Percentiles rank a stretch among this genome's conserved stretches.
Evolutionary conservation across 1,140 invertebrate species (phyloP).

Genomic region (Lepidostoma basale): DNA sequence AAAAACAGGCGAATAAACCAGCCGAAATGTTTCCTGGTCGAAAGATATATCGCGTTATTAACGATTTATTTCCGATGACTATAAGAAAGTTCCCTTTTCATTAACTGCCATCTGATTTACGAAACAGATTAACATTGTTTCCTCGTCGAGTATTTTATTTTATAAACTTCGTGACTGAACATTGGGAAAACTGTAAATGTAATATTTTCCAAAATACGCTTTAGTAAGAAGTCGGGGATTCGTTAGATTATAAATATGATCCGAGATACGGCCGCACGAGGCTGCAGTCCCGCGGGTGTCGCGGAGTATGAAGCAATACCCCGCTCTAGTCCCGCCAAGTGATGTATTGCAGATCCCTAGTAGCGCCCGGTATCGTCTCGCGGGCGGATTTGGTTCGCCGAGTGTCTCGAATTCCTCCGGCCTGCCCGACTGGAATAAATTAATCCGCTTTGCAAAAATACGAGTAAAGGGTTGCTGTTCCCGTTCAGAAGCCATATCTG

Average conservation of each 20-base stretch:
- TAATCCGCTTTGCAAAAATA: background rate
- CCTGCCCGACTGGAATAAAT: background rate
- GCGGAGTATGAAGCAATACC: too few relatives aligned
- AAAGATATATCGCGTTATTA: slow-evolving; percentile 6
- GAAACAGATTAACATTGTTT: background rate
- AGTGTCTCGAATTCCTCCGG: slow-evolving; percentile 18
- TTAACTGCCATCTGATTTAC: slow-evolving; percentile 2
- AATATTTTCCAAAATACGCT: background rate
- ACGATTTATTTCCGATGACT: background rate
- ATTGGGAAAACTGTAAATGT: background rate
- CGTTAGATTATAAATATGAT: background rate
- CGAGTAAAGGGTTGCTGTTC: slow-evolving; percentile 1
- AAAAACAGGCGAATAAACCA: slow-evolving; percentile 12
- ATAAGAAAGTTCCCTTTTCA: background rate
- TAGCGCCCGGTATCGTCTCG: background rate
- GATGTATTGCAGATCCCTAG: slow-evolving; percentile 12
- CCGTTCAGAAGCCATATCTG: slow-evolving; percentile 1
- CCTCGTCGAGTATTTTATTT: background rate
- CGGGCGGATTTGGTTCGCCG: slow-evolving; percentile 19
- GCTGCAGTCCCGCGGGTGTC: too few relatives aligned
- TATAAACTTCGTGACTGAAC: background rate
- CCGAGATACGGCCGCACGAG: too few relatives aligned
- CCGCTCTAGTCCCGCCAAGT: too few relatives aligned
- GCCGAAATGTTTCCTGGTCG: slow-evolving; percentile 3
- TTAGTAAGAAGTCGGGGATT: background rate